Conservation (phyloP, 2,113 vertebrate species). For the Chionomys nivalis region DNA sequence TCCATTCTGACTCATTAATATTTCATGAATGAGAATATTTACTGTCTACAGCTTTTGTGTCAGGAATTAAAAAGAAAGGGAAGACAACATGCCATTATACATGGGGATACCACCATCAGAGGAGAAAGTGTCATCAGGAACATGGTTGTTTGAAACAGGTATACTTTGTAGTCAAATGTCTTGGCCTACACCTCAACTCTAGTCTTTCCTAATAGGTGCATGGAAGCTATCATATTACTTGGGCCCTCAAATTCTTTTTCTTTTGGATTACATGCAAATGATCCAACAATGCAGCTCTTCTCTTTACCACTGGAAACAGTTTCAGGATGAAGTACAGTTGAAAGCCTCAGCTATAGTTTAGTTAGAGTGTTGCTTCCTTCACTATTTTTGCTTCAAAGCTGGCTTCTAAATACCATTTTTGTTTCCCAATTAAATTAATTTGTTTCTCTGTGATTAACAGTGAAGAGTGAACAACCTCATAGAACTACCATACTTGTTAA, state of each 20-base stretch:
- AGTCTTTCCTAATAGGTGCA: background rate
- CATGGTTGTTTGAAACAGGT: background rate
- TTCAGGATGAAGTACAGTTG: background rate
- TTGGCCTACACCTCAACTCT: background rate
- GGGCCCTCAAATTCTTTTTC: background rate
- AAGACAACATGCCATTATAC: background rate
- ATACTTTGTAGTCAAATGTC: background rate
- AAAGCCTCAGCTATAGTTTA: background rate
- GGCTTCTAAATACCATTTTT: constrained; percentile 31
- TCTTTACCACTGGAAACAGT: background rate
- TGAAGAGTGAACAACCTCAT: background rate
- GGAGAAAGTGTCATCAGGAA: too few relatives aligned
- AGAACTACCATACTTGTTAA: background rate
- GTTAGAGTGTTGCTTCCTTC: background rate
- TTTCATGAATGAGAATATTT: background rate
- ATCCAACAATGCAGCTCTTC: background rate
- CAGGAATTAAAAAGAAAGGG: background rate
- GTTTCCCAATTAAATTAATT: constrained; percentile 42
- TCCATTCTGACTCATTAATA: background rate
- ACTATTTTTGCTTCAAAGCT: background rate
- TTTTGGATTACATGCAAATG: background rate
- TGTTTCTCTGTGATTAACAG: background rate
- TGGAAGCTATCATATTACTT: background rate
- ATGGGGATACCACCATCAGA: background rate
- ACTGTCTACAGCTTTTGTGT: background rate